Evolutionary conservation across 2,888 invertebrate genomes (phyloP), one percentile per base, ranked within the genome.

Genomic region (Caenorhabditis japonica): DNA sequence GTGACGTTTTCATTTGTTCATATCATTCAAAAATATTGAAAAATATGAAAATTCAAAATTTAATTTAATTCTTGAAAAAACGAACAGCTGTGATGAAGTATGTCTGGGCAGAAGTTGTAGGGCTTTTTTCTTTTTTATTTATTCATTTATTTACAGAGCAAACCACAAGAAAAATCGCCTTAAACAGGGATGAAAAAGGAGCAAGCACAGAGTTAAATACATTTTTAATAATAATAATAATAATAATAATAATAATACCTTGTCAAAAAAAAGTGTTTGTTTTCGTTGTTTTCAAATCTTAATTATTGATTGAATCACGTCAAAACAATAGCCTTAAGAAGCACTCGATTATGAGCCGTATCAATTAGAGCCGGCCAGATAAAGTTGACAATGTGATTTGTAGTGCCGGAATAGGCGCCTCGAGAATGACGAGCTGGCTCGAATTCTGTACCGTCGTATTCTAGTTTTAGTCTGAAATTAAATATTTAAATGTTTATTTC

Each of bases 341-440:
- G 73, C 10, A 77, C 75, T 38, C 74, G 72, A 55, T 75, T 66
- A 43, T 77, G 73, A 10, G 60, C 47, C 8, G 66, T 66, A 64
- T 82, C 82, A 43, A 78, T 60, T 30, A 82, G 73, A 44, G 75
- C 77, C 0, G 82, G 82, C 82, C 82, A 82, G 12, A 82, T 62
- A 44, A 76, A 79, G 46, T 76, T 58, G 21, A 70, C 58, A 55
- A 82, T 62, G n/a, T 66, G 53, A 46, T 55, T 66, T 25, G 53
- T 56, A 5, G 61, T 64, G 38, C 66, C 70, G 33, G 66, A 70
- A 17, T 73, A 69, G 33, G 59, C 75, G 34, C 58, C 72, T 39
- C 76, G 66, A 15, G 74, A 73, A 55, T 82, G 82, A 23, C 76
- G 72, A 36, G 68, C 41, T 27, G 71, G 60, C 44, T 80, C 79